Evolutionary conservation across 1,140 invertebrate genomes (phyloP).

Genomic region (Drosophila nikananu): DNA sequence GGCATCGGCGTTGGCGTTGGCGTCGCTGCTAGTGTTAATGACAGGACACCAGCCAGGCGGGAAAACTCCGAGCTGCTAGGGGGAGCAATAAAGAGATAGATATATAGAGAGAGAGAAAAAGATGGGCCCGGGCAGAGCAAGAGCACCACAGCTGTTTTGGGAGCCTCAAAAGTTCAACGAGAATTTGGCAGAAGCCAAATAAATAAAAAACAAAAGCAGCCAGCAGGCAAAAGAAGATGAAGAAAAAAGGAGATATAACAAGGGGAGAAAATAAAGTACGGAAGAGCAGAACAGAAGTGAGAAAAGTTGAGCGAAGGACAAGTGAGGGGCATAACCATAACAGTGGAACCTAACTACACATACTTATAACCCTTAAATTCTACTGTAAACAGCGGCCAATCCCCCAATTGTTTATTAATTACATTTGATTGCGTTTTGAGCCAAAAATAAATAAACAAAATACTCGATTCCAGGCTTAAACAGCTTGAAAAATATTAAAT

Average conservation of each 20-base stretch:
- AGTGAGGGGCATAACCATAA: slow-evolving; percentile 45
- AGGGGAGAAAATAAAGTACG: slow-evolving; percentile 1
- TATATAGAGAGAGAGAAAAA: slow-evolving; percentile 17
- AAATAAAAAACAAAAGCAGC: slow-evolving; percentile 24
- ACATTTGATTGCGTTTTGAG: slow-evolving; percentile 16
- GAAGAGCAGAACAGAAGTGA: background rate
- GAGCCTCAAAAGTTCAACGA: slow-evolving; percentile 50
- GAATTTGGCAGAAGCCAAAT: slow-evolving; percentile 60
- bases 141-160: slow-evolving; percentile 61
- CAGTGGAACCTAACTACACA: slow-evolving; percentile 13
- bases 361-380: background rate
- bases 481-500: slow-evolving; percentile 6
- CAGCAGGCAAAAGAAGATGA: slow-evolving; percentile 5
- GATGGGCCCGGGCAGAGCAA: slow-evolving; percentile 27
- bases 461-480: background rate
- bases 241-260: slow-evolving; percentile 16
- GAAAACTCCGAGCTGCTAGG: slow-evolving; percentile 2
- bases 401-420: slow-evolving; percentile 23
- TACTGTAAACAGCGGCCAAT: background rate
- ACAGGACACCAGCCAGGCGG: slow-evolving; percentile 56
- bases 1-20: background rate
- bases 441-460: background rate
- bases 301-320: slow-evolving; percentile 48
- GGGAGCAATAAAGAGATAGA: slow-evolving; percentile 18
- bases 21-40: slow-evolving; percentile 61